Conservation (phyloP, 2,113 vertebrate genomes). For the Megaceryle maxima region DNA sequence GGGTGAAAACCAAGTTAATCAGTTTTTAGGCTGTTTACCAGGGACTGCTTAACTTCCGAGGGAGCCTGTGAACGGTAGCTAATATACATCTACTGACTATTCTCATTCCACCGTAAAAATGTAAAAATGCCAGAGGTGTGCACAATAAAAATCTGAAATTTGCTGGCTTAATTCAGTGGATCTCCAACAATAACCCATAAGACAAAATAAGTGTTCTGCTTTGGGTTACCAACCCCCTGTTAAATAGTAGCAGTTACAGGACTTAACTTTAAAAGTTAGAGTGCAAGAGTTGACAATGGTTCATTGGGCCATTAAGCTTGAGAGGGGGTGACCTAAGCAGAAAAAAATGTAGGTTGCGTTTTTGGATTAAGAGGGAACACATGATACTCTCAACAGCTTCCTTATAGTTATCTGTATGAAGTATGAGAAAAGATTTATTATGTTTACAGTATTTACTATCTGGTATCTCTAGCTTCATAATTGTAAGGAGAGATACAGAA, state of each 20-base stretch:
- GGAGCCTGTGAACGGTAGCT: not conserved
- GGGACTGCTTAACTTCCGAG: not conserved
- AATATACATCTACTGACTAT: accelerated
- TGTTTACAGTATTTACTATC: not conserved
- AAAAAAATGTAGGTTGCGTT: not conserved
- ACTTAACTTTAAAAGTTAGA: not conserved
- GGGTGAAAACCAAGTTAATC: not conserved
- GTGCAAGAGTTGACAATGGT: not conserved
- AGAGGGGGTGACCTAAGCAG: constrained; percentile 28
- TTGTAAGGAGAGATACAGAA: not conserved
- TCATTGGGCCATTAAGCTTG: not conserved
- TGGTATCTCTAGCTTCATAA: not conserved
- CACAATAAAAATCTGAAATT: not conserved
- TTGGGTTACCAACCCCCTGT: not conserved
- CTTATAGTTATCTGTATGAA: not conserved
- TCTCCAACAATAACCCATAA: not conserved
- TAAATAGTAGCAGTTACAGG: not conserved
- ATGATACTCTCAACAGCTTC: not conserved
- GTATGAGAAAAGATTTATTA: not conserved
- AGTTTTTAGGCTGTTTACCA: not conserved
- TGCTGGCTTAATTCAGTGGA: not conserved
- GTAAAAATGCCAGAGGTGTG: not conserved
- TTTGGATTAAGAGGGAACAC: not conserved
- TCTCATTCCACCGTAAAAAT: not conserved
- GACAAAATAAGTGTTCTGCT: not conserved